A percentile compares a stretch with the other conserved stretches of the same genome.
phyloP scores from a whole-genome alignment of 2,888 invertebrate species.

The Ypsolopha scabrella region DNA sequence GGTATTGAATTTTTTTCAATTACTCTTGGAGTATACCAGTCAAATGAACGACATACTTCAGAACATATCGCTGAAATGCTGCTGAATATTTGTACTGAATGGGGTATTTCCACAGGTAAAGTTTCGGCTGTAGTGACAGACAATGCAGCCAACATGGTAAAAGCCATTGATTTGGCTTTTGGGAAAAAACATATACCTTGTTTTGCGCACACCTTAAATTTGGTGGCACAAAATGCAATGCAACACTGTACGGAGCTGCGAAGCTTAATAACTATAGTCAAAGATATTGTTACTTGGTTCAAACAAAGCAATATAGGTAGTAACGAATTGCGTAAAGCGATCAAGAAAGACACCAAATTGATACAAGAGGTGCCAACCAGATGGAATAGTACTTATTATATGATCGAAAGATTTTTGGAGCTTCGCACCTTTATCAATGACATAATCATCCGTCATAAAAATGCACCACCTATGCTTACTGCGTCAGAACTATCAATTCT shows the following conservation, averaged over 20 bases:
- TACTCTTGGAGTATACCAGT: constrained; percentile 27
- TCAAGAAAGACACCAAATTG: constrained; percentile 12
- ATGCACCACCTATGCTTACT: constrained; percentile 7
- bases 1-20: constrained; percentile 20
- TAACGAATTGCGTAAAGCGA: constrained; percentile 14
- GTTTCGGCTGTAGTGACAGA: constrained; percentile 15
- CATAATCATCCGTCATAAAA: constrained; percentile 8
- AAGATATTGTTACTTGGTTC: constrained; percentile 22
- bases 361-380: constrained; percentile 21
- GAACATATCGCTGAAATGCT: constrained; percentile 21
- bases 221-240: constrained; percentile 19
- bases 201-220: constrained; percentile 26
- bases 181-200: constrained; percentile 20
- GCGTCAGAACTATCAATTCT: constrained; percentile 12
- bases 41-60: constrained; percentile 26
- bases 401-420: constrained; percentile 13
- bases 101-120: constrained; percentile 19
- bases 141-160: constrained; percentile 14
- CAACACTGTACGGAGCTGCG: constrained; percentile 9
- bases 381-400: constrained; percentile 23
- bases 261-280: constrained; percentile 17
- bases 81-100: constrained; percentile 16
- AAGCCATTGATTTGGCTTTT: constrained; percentile 14
- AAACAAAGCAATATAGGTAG: constrained; percentile 20
- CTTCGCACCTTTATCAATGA: constrained; percentile 10